Conservation (phyloP, 2,888 invertebrate species). For the Ormia ochracea region DNA sequence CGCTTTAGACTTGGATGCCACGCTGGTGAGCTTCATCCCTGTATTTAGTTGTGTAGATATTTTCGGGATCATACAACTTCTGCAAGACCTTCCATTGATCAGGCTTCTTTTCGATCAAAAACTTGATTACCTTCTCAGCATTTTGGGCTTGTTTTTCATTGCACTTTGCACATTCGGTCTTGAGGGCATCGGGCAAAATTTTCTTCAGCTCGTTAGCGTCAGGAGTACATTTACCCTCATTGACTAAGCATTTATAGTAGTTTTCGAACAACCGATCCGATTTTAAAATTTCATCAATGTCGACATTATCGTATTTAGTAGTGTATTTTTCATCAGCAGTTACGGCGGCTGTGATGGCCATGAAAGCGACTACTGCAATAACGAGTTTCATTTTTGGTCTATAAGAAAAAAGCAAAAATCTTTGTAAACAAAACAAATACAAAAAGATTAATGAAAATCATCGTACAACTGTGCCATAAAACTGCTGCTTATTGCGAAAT, state of each 20-base stretch:
- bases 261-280: conserved; percentile 79
- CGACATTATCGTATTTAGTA: conserved; percentile 79
- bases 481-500: conserved; percentile 34
- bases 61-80: conserved; percentile 83
- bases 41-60: conserved; percentile 82
- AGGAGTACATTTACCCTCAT: conserved; percentile 78
- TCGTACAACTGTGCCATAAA: not conserved
- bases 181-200: conserved; percentile 81
- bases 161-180: conserved; percentile 82
- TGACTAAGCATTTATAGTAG: conserved; percentile 80
- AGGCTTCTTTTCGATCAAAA: conserved; percentile 82
- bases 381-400: conserved; percentile 55
- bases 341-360: conserved; percentile 68
- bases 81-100: conserved; percentile 82
- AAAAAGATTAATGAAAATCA: not conserved
- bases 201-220: conserved; percentile 80
- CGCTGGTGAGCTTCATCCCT: conserved; percentile 79
- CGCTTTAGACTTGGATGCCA: conserved; percentile 73
- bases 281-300: conserved; percentile 79
- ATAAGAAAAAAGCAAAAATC: not conserved
- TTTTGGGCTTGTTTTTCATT: conserved; percentile 79
- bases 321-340: conserved; percentile 70
- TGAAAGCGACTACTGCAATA: conserved; percentile 49
- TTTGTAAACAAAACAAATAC: not conserved
- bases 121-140: conserved; percentile 81